Percentiles rank a stretch among this genome's conserved stretches.
These are phyloP conservation scores for Rachycentron canadum DNA, from an alignment of 2,797 vertebrate species.

Conservation along the genomic window DNA sequence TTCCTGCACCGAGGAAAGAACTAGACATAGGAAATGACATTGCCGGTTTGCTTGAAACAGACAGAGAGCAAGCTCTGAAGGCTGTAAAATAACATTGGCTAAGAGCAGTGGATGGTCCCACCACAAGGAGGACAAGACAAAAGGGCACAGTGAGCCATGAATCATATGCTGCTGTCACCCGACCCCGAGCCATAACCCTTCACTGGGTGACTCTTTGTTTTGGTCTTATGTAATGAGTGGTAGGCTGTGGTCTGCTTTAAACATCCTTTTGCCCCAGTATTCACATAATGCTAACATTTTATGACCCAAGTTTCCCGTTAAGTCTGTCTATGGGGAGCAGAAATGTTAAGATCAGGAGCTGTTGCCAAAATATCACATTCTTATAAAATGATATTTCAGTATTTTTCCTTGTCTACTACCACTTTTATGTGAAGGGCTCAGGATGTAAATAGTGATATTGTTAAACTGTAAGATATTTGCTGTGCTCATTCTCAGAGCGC, in stretches of 20 bases:
- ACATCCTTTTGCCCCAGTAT: conserved; percentile 72
- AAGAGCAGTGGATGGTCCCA: conserved; percentile 76
- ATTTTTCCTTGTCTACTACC: conserved; percentile 6
- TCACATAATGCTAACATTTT: conserved; percentile 65
- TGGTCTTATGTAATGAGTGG: conserved; percentile 79
- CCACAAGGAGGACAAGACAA: conserved; percentile 79
- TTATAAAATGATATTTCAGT: conserved; percentile 12
- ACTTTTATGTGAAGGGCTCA: neutral
- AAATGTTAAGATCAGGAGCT: conserved; percentile 16
- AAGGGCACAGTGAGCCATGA: conserved; percentile 82
- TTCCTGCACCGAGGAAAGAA: conserved; percentile 53
- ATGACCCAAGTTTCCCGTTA: conserved; percentile 42
- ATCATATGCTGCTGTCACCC: conserved; percentile 84
- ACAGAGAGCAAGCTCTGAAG: conserved; percentile 68
- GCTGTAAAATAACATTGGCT: conserved; percentile 76
- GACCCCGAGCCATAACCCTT: conserved; percentile 81
- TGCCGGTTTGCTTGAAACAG: conserved; percentile 68
- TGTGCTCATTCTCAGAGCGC: conserved; percentile 18
- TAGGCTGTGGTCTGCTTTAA: conserved; percentile 72
- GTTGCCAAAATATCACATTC: conserved; percentile 7
- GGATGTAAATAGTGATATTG: conserved; percentile 6
- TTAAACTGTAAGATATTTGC: conserved; percentile 21
- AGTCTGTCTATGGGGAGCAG: conserved; percentile 22
- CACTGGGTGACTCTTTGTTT: conserved; percentile 80
- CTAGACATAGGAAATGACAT: conserved; percentile 72